phyloP scores from a whole-genome alignment of 2,797 vertebrate genomes.

The Gymnocypris eckloni region DNA sequence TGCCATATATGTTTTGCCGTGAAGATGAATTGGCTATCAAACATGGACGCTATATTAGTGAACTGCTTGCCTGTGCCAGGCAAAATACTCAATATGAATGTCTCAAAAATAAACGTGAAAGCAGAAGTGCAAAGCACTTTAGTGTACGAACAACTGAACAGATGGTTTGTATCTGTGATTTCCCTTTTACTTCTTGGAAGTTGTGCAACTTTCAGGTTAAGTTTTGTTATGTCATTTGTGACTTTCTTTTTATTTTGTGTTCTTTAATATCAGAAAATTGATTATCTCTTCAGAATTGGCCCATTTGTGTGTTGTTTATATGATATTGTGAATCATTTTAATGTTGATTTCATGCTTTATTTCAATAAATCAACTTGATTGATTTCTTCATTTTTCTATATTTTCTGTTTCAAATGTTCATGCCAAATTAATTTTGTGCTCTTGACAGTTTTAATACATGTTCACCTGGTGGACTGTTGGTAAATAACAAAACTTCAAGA shows the following conservation, averaged over 20 bases:
- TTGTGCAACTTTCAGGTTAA: neutral
- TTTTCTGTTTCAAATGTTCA: neutral
- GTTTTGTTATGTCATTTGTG: neutral
- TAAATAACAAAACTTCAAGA: neutral
- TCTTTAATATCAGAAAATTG: neutral
- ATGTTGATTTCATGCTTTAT: slow-evolving; percentile 10
- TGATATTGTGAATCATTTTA: slow-evolving; percentile 6
- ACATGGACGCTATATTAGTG: slow-evolving; percentile 26
- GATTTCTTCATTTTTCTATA: slow-evolving; percentile 28
- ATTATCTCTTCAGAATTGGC: neutral
- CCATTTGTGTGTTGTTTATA: neutral
- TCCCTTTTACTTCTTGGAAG: slow-evolving; percentile 9
- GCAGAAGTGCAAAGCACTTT: neutral
- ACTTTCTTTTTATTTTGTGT: neutral
- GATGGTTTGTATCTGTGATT: slow-evolving; percentile 29
- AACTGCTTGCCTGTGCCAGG: slow-evolving; percentile 7
- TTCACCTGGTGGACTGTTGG: neutral
- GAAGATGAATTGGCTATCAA: slow-evolving; percentile 10
- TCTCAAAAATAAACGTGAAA: slow-evolving; percentile 23
- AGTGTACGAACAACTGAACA: slow-evolving; percentile 9
- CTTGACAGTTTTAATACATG: neutral
- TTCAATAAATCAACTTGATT: slow-evolving; percentile 52
- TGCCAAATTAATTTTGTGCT: neutral
- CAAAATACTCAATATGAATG: slow-evolving; percentile 5
- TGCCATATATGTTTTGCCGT: neutral